Base-by-base conservation (phyloP, 2,888 invertebrate species). In the Halocaridina rubra region DNA sequence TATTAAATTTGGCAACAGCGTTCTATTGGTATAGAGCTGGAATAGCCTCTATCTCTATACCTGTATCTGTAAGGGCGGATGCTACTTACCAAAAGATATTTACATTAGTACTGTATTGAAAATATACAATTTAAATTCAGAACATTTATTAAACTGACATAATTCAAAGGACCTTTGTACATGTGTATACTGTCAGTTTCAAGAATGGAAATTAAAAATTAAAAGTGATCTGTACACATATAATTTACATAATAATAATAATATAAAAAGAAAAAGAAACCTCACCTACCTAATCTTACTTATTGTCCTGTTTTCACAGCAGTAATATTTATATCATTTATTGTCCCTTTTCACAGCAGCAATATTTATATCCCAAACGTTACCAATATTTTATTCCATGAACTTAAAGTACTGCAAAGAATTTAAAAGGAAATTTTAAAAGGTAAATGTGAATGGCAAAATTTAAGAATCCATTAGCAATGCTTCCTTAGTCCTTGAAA, bases 231-330 rank as follows among this genome's bases (percentile, higher is more conserved):
- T 53, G 53, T 32, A n/a, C 24, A 22, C 22, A 29, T 22, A 29
- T 32, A 5, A 71, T 24, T 39, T n/a, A 79, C 64, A 7, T 74
- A 61, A 33, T 10, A 72, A 27, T n/a, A n/a, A n/a, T n/a, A n/a
- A n/a, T n/a, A n/a, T n/a, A n/a, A n/a, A n/a, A n/a, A n/a, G n/a
- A n/a, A n/a, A n/a, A n/a, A n/a, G n/a, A n/a, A n/a, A n/a, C n/a
- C n/a, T n/a, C n/a, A n/a, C n/a, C n/a, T n/a, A n/a, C n/a, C n/a
- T n/a, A n/a, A n/a, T n/a, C n/a, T 29, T 81, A 81, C 74, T 81
- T 81, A 79, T 79, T 79, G 79, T 79, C n/a, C 79, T 39, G 78
- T 13, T 79, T 69, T 69, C 78, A 79, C 29, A 46, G 78, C 78
- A 79, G 78, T 67, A 79, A 79, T n/a, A n/a, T n/a, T n/a, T 13